phyloP scores from a whole-genome alignment of 2,113 vertebrate genomes.

The Lagopus leucura region DNA sequence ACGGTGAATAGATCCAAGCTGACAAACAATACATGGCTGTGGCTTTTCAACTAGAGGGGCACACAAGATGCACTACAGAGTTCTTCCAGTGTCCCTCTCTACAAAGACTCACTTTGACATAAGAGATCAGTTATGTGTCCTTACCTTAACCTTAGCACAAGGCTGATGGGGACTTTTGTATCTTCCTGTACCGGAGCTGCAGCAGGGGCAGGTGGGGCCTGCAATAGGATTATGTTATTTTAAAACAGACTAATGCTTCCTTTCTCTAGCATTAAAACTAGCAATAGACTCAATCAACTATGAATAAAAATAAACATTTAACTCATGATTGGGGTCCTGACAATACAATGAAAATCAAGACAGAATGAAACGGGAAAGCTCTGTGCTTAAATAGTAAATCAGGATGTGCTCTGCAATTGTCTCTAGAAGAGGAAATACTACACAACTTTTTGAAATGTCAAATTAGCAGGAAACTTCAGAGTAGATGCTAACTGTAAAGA shows the following conservation, averaged over 20 bases:
- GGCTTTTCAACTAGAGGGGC: background rate
- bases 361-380: background rate
- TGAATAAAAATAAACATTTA: background rate
- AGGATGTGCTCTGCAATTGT: background rate
- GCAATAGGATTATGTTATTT: background rate
- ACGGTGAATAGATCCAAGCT: background rate
- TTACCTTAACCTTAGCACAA: conserved; percentile 95
- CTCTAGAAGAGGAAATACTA: background rate
- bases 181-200: conserved; percentile 74
- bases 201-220: conserved; percentile 76
- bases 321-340: background rate
- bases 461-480: background rate
- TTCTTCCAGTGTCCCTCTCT: background rate
- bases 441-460: background rate
- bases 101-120: background rate
- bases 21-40: background rate
- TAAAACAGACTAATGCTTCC: background rate
- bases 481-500: background rate
- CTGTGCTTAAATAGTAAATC: background rate
- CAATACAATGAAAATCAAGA: rapidly evolving
- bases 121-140: background rate
- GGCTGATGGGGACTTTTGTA: conserved; percentile 87
- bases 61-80: background rate
- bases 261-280: background rate
- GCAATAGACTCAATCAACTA: background rate